phyloP scores from a whole-genome alignment of 2,888 invertebrate species.

The Masnerella sp. region DNA sequence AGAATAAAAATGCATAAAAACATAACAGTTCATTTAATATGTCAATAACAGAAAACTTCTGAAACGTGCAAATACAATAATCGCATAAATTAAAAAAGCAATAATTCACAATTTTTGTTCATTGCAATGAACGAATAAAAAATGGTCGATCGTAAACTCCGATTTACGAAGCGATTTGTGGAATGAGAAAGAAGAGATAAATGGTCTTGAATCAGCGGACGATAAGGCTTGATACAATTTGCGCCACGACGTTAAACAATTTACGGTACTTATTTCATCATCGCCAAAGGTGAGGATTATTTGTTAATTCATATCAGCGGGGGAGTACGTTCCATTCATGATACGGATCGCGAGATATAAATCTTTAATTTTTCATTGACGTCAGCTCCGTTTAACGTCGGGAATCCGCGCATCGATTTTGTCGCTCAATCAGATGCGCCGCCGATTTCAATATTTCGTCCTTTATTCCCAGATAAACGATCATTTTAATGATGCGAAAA shows the following conservation, averaged over 20 bases:
- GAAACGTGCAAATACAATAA: no score
- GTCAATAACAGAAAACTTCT: no score
- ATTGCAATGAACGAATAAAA: no score
- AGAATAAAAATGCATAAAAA: no score
- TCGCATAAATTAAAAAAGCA: no score
- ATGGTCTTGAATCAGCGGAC: slow-evolving; percentile 21
- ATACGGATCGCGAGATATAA: slow-evolving; percentile 40
- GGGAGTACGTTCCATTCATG: slow-evolving; percentile 35
- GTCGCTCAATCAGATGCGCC: slow-evolving; percentile 19
- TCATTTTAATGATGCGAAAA: slow-evolving; percentile 12
- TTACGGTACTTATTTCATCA: slow-evolving; percentile 52
- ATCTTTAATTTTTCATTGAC: slow-evolving; percentile 54
- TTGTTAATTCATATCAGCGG: slow-evolving; percentile 38
- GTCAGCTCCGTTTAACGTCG: slow-evolving; percentile 31
- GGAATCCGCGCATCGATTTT: slow-evolving; percentile 19
- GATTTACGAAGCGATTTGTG: no score
- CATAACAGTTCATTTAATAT: no score
- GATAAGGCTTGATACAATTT: slow-evolving; percentile 42
- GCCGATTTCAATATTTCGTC: slow-evolving; percentile 12
- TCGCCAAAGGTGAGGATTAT: slow-evolving; percentile 44
- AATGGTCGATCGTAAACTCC: no score
- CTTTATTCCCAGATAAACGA: slow-evolving; percentile 12
- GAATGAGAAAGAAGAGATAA: neutral
- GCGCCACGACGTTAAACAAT: slow-evolving; percentile 40
- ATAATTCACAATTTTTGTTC: no score